Evolutionary conservation across 35 echinoderm and acorn worm genomes (phyloP).

Genomic region (Heliocidaris tuberculata): DNA sequence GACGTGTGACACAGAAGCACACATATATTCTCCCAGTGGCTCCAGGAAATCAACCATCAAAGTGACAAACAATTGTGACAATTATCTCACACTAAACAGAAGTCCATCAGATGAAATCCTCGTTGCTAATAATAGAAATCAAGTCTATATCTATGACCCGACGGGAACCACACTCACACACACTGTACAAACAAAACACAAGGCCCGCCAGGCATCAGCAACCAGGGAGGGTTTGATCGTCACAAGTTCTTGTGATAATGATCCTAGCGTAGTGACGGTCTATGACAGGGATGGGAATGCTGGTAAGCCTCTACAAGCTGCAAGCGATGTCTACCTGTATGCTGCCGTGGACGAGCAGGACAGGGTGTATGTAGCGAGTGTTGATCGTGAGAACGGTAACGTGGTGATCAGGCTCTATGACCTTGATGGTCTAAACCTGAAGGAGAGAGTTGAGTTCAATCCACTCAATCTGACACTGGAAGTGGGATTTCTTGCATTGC

Average conservation of each 20-base stretch:
- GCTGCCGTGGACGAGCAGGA: slow-evolving; percentile 10
- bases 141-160: slow-evolving; percentile 26
- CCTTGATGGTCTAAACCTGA: background rate
- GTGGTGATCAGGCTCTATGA: background rate
- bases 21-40: too few relatives aligned
- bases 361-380: slow-evolving; percentile 38
- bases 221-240: background rate
- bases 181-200: background rate
- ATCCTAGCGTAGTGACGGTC: slow-evolving; percentile 35
- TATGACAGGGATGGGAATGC: slow-evolving; percentile 38
- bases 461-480: background rate
- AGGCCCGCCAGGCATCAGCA: background rate
- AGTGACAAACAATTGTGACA: too few relatives aligned
- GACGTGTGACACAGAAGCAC: too few relatives aligned
- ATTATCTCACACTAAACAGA: too few relatives aligned
- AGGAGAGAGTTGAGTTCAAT: background rate
- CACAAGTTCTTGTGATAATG: background rate
- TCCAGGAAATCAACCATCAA: too few relatives aligned
- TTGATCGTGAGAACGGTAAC: background rate
- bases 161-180: background rate
- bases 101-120: slow-evolving; percentile 9
- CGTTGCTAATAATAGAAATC: background rate
- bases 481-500: background rate
- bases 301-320: background rate
- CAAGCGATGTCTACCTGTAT: background rate